Conservation (phyloP, 1,140 invertebrate genomes). For the Anoplophora glabripennis region DNA sequence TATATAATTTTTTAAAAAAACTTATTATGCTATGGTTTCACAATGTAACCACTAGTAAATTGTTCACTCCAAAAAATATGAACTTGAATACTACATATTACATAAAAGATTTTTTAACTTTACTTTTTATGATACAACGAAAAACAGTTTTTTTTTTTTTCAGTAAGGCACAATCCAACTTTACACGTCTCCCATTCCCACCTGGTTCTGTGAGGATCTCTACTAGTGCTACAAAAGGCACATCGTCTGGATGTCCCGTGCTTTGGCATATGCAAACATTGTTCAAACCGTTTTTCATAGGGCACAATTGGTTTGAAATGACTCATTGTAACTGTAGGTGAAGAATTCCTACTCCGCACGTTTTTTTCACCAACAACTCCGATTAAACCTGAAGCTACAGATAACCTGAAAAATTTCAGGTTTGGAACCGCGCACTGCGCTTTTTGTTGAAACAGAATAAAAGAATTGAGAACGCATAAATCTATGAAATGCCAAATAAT, state of each 20-base stretch:
- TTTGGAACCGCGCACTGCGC: neutral
- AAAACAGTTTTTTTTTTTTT: neutral
- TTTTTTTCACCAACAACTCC: constrained; percentile 9
- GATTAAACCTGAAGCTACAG: constrained; percentile 22
- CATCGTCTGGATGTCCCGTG: constrained; percentile 18
- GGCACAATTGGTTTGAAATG: constrained; percentile 1
- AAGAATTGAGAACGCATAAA: constrained; percentile 23
- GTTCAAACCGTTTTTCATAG: constrained; percentile 4
- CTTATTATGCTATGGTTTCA: no score
- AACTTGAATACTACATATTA: no score
- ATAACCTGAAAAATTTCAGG: constrained; percentile 25
- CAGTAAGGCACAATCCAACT: constrained; percentile 3
- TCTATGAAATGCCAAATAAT: constrained; percentile 33
- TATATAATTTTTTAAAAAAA: no score
- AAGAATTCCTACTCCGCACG: neutral
- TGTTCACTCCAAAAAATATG: no score
- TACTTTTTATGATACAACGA: neutral
- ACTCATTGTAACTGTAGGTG: neutral
- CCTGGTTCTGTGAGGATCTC: constrained; percentile 14
- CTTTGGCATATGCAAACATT: constrained; percentile 12
- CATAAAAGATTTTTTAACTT: neutral
- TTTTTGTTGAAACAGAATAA: constrained; percentile 26
- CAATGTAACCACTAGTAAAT: no score
- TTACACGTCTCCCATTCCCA: constrained; percentile 12
- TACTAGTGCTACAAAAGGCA: constrained; percentile 18